These are phyloP conservation scores for Hyposoter dolosus DNA, from an alignment of 2,888 invertebrate genomes.

Conservation along the genomic window DNA sequence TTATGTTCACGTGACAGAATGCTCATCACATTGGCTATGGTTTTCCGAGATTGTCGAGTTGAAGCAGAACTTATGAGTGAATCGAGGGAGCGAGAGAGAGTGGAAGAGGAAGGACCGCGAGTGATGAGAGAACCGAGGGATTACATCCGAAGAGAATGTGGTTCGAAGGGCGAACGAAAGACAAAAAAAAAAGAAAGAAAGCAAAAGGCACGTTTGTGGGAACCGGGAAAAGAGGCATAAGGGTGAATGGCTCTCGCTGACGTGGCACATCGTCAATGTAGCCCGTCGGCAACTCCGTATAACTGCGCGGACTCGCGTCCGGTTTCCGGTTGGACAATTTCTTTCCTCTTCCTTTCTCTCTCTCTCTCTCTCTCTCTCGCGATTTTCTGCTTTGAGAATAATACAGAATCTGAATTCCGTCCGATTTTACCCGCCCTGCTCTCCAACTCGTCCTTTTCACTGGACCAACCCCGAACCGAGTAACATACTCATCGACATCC, in stretches of 20 bases:
- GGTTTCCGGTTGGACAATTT: slow-evolving; percentile 81
- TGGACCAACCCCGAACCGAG: slow-evolving; percentile 63
- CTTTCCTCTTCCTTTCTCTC: slow-evolving; percentile 40
- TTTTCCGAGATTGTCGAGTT: slow-evolving; percentile 49
- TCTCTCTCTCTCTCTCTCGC: slow-evolving; percentile 40
- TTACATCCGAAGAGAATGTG: slow-evolving; percentile 23
- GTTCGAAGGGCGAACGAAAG: slow-evolving; percentile 36
- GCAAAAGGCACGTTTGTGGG: slow-evolving; percentile 64
- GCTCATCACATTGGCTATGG: slow-evolving; percentile 40
- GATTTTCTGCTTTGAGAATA: slow-evolving; percentile 60
- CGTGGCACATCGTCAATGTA: slow-evolving; percentile 80
- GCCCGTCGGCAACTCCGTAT: slow-evolving; percentile 67
- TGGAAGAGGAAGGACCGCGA: slow-evolving; percentile 20
- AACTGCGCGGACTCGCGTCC: slow-evolving; percentile 74
- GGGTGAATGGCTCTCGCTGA: slow-evolving; percentile 77
- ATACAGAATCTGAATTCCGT: slow-evolving; percentile 64
- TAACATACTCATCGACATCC: slow-evolving; percentile 60
- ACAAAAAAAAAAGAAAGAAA: slow-evolving; percentile 32
- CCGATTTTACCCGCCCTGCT: slow-evolving; percentile 71
- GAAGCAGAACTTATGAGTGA: slow-evolving; percentile 50
- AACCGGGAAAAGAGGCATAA: slow-evolving; percentile 67
- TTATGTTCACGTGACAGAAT: slow-evolving; percentile 64
- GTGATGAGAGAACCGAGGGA: slow-evolving; percentile 58
- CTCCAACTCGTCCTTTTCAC: slow-evolving; percentile 50
- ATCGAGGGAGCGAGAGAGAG: background rate